Evolutionary conservation across 2,888 invertebrate genomes (phyloP).

Genomic region (Megaustenia siamemsis): DNA sequence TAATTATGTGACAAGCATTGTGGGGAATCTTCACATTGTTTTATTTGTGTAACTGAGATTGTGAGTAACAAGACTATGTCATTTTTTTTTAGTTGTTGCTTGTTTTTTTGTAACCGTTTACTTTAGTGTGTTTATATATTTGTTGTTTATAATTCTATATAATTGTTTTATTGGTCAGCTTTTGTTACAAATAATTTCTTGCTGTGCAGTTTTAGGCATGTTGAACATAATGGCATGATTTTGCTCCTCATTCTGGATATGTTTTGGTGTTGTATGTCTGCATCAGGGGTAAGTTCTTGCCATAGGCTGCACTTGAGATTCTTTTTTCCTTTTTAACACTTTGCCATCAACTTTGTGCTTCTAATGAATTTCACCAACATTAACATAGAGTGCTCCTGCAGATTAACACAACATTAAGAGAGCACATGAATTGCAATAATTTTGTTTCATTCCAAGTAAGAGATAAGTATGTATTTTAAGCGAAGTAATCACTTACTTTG

Average conservation of each 20-base stretch:
- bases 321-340: no score
- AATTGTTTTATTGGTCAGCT: neutral
- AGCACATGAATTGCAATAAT: no score
- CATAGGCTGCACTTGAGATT: neutral
- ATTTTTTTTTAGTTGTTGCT: neutral
- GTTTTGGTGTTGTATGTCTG: conserved; percentile 25
- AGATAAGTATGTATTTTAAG: no score
- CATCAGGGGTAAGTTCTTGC: conserved; percentile 22
- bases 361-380: no score
- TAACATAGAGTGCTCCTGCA: no score
- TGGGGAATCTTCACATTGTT: neutral
- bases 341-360: no score
- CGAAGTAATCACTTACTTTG: no score
- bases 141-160: neutral
- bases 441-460: no score
- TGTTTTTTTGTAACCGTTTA: neutral
- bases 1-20: neutral
- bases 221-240: conserved; percentile 35
- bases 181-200: neutral
- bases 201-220: conserved; percentile 35
- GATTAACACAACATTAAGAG: no score
- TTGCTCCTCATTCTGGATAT: conserved; percentile 9
- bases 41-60: neutral
- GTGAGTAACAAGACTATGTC: neutral
- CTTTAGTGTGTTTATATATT: neutral